Conservation (phyloP, 2,797 vertebrate species). For the Gila robusta region DNA sequence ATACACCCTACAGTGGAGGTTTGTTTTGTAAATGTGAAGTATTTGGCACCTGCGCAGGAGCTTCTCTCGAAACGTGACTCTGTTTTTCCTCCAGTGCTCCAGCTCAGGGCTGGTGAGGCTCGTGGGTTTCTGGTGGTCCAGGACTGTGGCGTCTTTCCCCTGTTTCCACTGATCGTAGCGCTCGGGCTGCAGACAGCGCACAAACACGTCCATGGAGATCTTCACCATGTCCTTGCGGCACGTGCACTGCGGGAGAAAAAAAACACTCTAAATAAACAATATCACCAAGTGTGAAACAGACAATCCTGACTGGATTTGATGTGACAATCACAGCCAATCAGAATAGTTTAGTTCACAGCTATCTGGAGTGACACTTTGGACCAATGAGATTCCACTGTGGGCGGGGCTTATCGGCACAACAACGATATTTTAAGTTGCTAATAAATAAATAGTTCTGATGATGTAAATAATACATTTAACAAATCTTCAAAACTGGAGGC, state of each 20-base stretch:
- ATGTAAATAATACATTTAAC: not conserved
- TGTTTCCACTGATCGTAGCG: slow-evolving; percentile 96
- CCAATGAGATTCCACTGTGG: not conserved
- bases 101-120: slow-evolving; percentile 87
- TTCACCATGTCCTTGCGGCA: slow-evolving; percentile 99
- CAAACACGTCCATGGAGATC: slow-evolving; percentile 99
- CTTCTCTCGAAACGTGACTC: slow-evolving; percentile 82
- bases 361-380: not conserved
- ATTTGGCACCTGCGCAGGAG: slow-evolving; percentile 85
- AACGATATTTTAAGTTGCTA: not conserved
- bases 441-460: not conserved
- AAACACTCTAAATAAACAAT: not conserved
- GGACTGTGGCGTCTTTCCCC: slow-evolving; percentile 85
- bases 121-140: slow-evolving; percentile 93
- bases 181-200: slow-evolving; percentile 92
- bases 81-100: slow-evolving; percentile 88
- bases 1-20: too few species aligned
- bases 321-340: not conserved
- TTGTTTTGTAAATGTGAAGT: not conserved
- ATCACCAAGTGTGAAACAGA: not conserved
- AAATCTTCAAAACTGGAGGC: not conserved
- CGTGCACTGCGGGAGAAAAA: slow-evolving; percentile 74
- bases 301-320: not conserved
- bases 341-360: not conserved
- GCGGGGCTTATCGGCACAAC: not conserved